These are phyloP conservation scores for Macrosoma leucophasiata DNA, from an alignment of 2,888 invertebrate species.

Conservation along the genomic window DNA sequence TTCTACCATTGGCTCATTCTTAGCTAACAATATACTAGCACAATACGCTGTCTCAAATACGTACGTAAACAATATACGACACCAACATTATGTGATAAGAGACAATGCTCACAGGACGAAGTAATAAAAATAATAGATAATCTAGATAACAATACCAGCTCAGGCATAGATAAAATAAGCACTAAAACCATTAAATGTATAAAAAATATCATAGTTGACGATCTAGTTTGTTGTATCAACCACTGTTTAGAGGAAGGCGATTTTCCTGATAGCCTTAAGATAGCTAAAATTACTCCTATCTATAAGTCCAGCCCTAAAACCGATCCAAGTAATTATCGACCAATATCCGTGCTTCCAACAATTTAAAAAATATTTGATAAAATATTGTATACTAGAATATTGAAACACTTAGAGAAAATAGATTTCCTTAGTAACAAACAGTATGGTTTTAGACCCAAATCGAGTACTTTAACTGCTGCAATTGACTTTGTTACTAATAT, in stretches of 20 bases:
- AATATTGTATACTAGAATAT: constrained; percentile 8
- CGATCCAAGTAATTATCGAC: constrained; percentile 9
- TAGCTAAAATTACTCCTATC: constrained; percentile 13
- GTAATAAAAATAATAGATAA: constrained; percentile 4
- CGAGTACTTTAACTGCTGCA: constrained; percentile 7
- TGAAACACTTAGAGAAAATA: constrained; percentile 1
- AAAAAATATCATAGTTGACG: constrained; percentile 5
- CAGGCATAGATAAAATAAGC: constrained; percentile 16
- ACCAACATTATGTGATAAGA: neutral
- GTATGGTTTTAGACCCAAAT: constrained; percentile 12
- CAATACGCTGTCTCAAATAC: too few species aligned
- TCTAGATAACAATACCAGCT: constrained; percentile 11
- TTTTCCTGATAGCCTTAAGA: constrained; percentile 19
- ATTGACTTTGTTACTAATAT: constrained; percentile 9
- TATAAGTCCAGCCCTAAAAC: neutral
- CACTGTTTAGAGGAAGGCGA: constrained; percentile 7
- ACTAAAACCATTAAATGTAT: constrained; percentile 38
- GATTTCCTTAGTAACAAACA: constrained; percentile 8
- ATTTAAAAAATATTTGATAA: constrained; percentile 18
- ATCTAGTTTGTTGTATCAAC: constrained; percentile 2
- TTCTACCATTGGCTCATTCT: neutral
- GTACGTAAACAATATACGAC: neutral
- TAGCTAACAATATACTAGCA: neutral
- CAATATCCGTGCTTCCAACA: constrained; percentile 16
- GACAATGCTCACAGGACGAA: neutral